Evolutionary conservation across 2,797 vertebrate genomes (phyloP).

Genomic region (Sebastes itinus): DNA sequence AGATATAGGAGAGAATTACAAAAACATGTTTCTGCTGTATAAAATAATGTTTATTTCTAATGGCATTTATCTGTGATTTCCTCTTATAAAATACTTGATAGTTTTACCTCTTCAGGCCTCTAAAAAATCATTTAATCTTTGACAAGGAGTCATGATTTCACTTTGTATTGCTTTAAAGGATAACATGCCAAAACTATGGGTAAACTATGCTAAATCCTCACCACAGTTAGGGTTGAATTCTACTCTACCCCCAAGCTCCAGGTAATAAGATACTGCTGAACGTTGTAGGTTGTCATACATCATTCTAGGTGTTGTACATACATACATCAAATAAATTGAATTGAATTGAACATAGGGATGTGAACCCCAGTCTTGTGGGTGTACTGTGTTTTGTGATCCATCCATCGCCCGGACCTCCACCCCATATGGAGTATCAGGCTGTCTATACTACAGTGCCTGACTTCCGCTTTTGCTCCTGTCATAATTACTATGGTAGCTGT

Average conservation of each 20-base stretch:
- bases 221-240: background rate
- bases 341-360: too few relatives aligned
- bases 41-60: background rate
- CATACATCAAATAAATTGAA: too few relatives aligned
- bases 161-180: background rate
- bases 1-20: background rate
- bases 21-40: background rate
- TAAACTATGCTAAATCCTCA: background rate
- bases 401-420: rapidly evolving
- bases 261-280: background rate
- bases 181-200: background rate
- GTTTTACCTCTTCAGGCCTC: background rate
- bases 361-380: too few relatives aligned
- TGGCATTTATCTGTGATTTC: background rate
- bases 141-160: background rate
- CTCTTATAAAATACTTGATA: background rate
- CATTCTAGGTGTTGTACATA: background rate
- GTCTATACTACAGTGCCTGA: too few relatives aligned
- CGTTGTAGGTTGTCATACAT: background rate
- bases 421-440: too few relatives aligned
- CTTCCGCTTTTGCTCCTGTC: too few relatives aligned
- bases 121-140: background rate
- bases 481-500: too few relatives aligned
- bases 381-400: background rate
- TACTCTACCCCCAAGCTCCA: background rate